These are phyloP conservation scores for Corythornis madagascariensis DNA, from an alignment of 2,113 vertebrate species.

Conservation along the genomic window DNA sequence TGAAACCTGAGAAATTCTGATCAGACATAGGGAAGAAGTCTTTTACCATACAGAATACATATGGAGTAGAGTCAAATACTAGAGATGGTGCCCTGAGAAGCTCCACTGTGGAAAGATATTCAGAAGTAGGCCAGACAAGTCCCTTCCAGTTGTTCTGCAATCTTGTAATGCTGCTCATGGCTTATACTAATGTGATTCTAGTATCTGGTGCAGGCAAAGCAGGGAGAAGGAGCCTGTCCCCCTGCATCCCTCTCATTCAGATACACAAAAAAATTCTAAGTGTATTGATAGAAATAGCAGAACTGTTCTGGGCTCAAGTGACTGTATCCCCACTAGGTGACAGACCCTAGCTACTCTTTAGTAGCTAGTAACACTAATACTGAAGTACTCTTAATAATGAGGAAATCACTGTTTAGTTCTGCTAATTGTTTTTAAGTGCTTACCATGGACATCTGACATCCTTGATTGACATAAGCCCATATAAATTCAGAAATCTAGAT, in stretches of 20 bases:
- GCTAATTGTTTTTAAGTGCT: constrained; percentile 81
- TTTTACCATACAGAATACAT: neutral
- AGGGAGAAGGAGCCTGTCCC: neutral
- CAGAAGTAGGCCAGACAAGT: neutral
- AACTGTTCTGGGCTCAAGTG: neutral
- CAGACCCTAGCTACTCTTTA: neutral
- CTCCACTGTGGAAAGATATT: neutral
- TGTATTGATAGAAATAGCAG: neutral
- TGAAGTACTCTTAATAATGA: neutral
- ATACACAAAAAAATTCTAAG: neutral
- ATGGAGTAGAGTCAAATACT: neutral
- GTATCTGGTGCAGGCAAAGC: neutral
- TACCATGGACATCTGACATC: constrained; percentile 95
- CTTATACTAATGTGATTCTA: neutral
- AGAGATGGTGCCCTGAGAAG: neutral
- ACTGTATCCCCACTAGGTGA: neutral
- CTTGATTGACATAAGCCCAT: constrained; percentile 96
- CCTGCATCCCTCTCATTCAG: neutral
- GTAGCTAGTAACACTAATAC: neutral
- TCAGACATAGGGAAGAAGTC: neutral
- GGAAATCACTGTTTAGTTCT: constrained; percentile 45
- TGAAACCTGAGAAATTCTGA: neutral
- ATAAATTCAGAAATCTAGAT: constrained; percentile 92
- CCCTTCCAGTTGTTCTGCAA: neutral
- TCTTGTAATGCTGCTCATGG: neutral